Evolutionary conservation across 2,888 invertebrate species (phyloP).

Genomic region (Drosophila robusta): DNA sequence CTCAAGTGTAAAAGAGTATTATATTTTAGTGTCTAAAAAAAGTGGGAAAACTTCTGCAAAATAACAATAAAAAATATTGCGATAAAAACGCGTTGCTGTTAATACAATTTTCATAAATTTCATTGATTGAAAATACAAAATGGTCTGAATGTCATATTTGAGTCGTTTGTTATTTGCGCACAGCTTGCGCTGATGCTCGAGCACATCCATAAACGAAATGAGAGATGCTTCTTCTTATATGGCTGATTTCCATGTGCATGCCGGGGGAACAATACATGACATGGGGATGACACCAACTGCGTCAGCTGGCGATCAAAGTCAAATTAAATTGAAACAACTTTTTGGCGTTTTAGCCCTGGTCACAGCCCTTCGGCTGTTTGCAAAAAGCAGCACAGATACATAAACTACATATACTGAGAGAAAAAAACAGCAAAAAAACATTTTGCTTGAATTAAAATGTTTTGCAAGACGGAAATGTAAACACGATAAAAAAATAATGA

Average conservation of each 20-base stretch:
- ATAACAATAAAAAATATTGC: constrained; percentile 8
- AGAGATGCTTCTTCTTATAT: constrained; percentile 56
- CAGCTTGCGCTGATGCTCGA: constrained; percentile 69
- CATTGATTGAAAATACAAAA: constrained; percentile 64
- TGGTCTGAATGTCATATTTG: constrained; percentile 28
- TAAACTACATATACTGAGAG: neutral
- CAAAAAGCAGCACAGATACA: neutral
- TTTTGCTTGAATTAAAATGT: no score
- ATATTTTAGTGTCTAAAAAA: constrained; percentile 22
- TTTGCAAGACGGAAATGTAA: no score
- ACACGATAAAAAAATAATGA: no score
- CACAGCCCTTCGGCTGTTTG: constrained; percentile 11
- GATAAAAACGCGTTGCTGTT: constrained; percentile 51
- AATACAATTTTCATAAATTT: constrained; percentile 63
- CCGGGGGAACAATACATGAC: constrained; percentile 49
- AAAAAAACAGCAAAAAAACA: neutral
- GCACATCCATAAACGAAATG: constrained; percentile 65
- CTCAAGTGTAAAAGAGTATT: constrained; percentile 37
- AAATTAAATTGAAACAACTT: constrained; percentile 78
- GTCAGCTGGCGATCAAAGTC: constrained; percentile 79
- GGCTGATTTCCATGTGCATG: constrained; percentile 44
- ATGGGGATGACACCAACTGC: constrained; percentile 65
- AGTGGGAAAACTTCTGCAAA: neutral
- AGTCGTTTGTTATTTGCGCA: constrained; percentile 41
- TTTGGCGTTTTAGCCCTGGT: constrained; percentile 31